phyloP scores from a whole-genome alignment of 2,113 vertebrate genomes.

The Conger conger region DNA sequence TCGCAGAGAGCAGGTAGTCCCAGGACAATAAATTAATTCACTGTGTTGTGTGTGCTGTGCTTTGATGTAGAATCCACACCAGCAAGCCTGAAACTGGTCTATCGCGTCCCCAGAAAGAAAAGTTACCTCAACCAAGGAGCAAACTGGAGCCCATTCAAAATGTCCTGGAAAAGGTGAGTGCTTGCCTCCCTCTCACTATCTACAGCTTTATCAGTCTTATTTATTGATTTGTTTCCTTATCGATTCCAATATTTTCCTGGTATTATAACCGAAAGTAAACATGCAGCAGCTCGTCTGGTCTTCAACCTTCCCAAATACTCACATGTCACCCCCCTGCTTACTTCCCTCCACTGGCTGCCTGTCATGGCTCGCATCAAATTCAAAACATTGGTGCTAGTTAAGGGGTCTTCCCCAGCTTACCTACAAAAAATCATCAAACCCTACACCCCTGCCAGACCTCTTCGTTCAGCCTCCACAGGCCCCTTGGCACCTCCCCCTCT shows the following conservation, averaged over 20 bases:
- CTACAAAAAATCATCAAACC: too few species aligned
- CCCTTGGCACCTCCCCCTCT: too few species aligned
- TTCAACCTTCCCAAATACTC: too few species aligned
- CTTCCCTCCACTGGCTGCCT: too few species aligned
- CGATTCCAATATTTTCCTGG: background rate
- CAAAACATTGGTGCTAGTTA: too few species aligned
- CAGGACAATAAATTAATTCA: background rate
- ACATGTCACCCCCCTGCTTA: too few species aligned
- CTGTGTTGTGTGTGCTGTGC: background rate
- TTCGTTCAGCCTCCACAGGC: too few species aligned
- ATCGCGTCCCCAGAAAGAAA: slow-evolving; percentile 48
- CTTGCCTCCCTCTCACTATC: background rate
- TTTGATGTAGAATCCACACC: slow-evolving; percentile 47
- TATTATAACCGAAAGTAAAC: background rate
- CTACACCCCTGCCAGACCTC: too few species aligned
- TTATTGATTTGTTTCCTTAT: background rate
- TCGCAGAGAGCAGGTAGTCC: too few species aligned
- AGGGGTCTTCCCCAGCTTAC: too few species aligned
- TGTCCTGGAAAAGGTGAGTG: slow-evolving; percentile 66
- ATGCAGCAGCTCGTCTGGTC: too few species aligned
- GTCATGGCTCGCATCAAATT: too few species aligned
- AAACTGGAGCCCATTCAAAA: slow-evolving; percentile 61
- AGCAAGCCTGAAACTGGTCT: slow-evolving; percentile 58
- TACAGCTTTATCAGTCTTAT: background rate
- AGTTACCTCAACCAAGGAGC: slow-evolving; percentile 45